These are phyloP conservation scores for Muricea muricata DNA, from an alignment of 92 coral and sea anemone genomes.

Conservation along the genomic window DNA sequence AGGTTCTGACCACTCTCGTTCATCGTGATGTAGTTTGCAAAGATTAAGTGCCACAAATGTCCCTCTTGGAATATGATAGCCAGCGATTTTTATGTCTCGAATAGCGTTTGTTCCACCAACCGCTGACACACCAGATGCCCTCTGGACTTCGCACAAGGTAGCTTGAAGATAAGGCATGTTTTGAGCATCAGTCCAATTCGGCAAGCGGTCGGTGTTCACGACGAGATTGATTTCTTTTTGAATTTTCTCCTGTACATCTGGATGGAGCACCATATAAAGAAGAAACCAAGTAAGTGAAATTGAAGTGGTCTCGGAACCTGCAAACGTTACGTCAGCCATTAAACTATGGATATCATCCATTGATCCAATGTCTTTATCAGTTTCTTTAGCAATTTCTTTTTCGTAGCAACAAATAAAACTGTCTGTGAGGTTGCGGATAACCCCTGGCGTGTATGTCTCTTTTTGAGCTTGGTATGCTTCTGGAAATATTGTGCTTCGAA, in stretches of 20 bases:
- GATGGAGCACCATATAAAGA: constrained; percentile 42
- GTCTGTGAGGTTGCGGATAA: not conserved
- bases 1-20: constrained; percentile 60
- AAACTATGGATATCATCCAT: not conserved
- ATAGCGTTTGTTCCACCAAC: not conserved
- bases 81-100: constrained; percentile 52
- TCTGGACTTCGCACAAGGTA: constrained; percentile 47
- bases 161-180: constrained; percentile 40
- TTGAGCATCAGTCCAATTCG: constrained; percentile 6
- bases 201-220: constrained; percentile 50
- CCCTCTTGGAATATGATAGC: constrained; percentile 64
- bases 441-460: not conserved
- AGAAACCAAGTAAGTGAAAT: constrained; percentile 52
- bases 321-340: not conserved
- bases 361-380: not conserved
- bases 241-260: constrained; percentile 52
- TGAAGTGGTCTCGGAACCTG: constrained; percentile 57
- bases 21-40: constrained; percentile 64
- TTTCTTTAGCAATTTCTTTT: not conserved
- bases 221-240: constrained; percentile 62
- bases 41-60: constrained; percentile 53
- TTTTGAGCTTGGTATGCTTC: not conserved
- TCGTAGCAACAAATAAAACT: not conserved
- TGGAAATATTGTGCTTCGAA: not conserved
- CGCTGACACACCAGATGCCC: constrained; percentile 40